phyloP scores from a whole-genome alignment of 2,888 invertebrate genomes.

The Tolmerus cingulatus region DNA sequence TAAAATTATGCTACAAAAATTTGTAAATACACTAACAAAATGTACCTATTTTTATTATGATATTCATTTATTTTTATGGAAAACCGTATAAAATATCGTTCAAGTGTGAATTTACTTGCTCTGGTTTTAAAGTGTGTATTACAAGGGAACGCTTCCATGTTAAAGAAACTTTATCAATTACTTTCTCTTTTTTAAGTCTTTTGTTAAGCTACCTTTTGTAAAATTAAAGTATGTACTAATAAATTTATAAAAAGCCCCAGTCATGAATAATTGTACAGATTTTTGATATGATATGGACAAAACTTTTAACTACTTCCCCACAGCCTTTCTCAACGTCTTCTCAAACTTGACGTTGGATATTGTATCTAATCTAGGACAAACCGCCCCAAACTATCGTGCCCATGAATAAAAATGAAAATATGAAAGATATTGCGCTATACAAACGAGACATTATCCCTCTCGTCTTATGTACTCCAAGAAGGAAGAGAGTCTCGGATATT shows the following conservation, averaged over 20 bases:
- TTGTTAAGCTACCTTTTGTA: background rate
- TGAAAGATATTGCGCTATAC: background rate
- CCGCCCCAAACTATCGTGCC: background rate
- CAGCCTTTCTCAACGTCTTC: background rate
- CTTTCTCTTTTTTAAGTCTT: no score
- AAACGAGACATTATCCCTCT: constrained; percentile 11
- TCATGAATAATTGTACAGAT: background rate
- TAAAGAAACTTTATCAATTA: no score
- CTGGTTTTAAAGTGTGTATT: no score
- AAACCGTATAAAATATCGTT: no score
- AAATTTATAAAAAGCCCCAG: background rate
- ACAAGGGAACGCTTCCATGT: background rate
- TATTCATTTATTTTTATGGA: no score
- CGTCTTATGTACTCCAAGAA: background rate
- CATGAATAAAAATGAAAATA: background rate
- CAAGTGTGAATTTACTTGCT: no score
- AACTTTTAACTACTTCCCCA: background rate
- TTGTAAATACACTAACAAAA: no score
- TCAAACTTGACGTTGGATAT: background rate
- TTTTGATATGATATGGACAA: background rate
- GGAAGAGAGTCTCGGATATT: background rate
- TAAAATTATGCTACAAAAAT: no score
- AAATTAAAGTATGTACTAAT: background rate
- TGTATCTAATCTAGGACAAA: background rate
- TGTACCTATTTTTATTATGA: no score